Base-by-base conservation (phyloP, 2,113 vertebrate genomes). In the Isurus oxyrinchus region DNA sequence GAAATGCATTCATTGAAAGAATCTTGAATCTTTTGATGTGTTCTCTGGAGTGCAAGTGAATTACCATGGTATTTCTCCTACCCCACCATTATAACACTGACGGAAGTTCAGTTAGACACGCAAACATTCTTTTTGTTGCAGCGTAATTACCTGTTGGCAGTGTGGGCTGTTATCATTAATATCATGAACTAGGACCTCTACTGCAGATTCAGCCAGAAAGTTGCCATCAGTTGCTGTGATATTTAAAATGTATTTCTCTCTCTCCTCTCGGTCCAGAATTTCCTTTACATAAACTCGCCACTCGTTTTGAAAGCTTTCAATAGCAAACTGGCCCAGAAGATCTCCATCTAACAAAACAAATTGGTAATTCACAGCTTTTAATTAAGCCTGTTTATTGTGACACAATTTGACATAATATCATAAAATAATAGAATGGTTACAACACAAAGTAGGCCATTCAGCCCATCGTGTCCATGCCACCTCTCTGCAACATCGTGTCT, bases 101-200 rank as follows among this genome's bases (percentile, higher is more conserved):
- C 27, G 49, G 35, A 40, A 7, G 13, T 93, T 84, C 19, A 1
- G 40, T 84, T 44, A 84, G 40, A 84, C n/a, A n/a, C 14, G 40
- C 21, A 23, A 21, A 44, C 81, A 21, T 23, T 84, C 16, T 84
- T 84, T 44, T 76, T 96, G 0, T 21, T 81, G 66, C 19, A 55
- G 76, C n/a, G 44, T 91, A 67, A 97, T 97, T 96, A 99, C 99
- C 99, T 99, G 98, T 25, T 98, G 98, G n/a, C 99, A 99, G 96
- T 98, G 97, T 0, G 99, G 99, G 96, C 98, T 99, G 98, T 99
- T 99, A 97, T 99, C 99, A 66, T 99, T 99, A 97, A 99, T 98
- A 97, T 99, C 99, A 97, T 99, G 97, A 96, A 99, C 98, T 44
- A 98, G 98, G 97, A 99, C 97, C 96, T 99, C 98, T 93, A 99